A percentile compares a stretch with the other conserved stretches of the same genome.
phyloP scores from a whole-genome alignment of 1,140 invertebrate genomes.

The Drosophila subpulchrella region DNA sequence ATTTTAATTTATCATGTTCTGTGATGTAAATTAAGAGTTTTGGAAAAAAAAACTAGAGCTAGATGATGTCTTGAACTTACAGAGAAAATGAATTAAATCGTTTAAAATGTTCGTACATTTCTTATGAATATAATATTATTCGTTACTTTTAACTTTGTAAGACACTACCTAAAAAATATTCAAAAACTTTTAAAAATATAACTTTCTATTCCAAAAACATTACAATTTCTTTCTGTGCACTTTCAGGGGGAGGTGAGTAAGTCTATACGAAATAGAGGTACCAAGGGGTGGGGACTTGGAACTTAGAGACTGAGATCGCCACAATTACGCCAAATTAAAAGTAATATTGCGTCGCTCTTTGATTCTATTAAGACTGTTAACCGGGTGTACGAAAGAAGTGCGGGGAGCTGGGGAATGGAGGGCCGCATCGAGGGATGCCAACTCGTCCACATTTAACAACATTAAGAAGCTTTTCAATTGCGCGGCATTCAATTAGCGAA shows the following conservation, averaged over 20 bases:
- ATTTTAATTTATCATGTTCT: background rate
- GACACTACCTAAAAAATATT: no score
- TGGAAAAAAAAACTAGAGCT: no score
- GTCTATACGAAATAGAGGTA: slow-evolving; percentile 1
- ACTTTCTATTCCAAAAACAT: background rate
- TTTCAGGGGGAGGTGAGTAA: background rate
- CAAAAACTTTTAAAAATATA: background rate
- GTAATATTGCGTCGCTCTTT: slow-evolving; percentile 70
- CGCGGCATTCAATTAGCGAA: slow-evolving; percentile 68
- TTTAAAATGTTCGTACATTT: no score
- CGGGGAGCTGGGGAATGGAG: background rate
- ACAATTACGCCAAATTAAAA: slow-evolving; percentile 80
- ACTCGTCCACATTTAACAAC: slow-evolving; percentile 61
- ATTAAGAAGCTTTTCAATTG: slow-evolving; percentile 72
- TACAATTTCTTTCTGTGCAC: background rate
- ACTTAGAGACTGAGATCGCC: slow-evolving; percentile 23
- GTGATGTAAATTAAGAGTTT: no score
- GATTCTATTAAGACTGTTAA: slow-evolving; percentile 79
- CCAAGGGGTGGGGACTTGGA: background rate
- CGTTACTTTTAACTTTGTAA: no score
- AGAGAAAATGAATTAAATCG: no score
- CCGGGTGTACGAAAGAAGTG: slow-evolving; percentile 9
- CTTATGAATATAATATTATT: no score
- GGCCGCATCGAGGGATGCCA: slow-evolving; percentile 38
- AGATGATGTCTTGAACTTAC: no score